Base-by-base conservation (phyloP, 1,140 invertebrate genomes). In the Ectropis grisescens region DNA sequence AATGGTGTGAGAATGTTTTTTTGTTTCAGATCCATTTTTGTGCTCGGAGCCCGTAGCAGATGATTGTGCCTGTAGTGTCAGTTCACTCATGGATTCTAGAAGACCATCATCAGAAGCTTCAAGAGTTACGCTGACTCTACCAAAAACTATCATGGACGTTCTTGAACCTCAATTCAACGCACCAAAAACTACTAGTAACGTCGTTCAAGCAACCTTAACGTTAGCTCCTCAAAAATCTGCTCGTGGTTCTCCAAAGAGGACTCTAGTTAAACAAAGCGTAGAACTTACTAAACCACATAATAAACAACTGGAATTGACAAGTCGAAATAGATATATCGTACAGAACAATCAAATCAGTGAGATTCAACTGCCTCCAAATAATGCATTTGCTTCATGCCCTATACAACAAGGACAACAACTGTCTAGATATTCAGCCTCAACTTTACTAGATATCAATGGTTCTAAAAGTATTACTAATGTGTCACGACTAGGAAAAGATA, bases 391-490 rank as follows among this genome's bases (percentile, higher is more conserved):
- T 14, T 75, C 76, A 32, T 75, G 74, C 36, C 37, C 78, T 9
- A 78, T 82, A 38, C 75, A 82, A 48, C 69, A 82, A 61, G 74
- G 70, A 22, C 78, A 82, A 48, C 66, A 81, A 50, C 40, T 85
- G 29, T 86, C 85, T 0, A 65, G 85, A 47, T 86, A 86, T 47
- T 87, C 85, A n/a, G 84, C 86, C 4, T 85, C 85, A 4, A 85
- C 84, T 1, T 47, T 86, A 35, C 50, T 86, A 32, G 85, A 87
- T 43, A 78, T 76, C 12, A 81, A 62, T 36, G 41, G 58, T 13
- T 34, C 61, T 7, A 81, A 75, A 55, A 65, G 44, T 37, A 65
- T 33, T 28, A 41, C 39, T 15, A 66, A 55, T 37, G 49, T 57
- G 10, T 60, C 61, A 8, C 70, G 45, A 37, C 11, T 45, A 19